Percentiles rank a stretch among this genome's conserved stretches.
Conservation (phyloP, 2,113 vertebrate species). For the Heterocephalus glaber region DNA sequence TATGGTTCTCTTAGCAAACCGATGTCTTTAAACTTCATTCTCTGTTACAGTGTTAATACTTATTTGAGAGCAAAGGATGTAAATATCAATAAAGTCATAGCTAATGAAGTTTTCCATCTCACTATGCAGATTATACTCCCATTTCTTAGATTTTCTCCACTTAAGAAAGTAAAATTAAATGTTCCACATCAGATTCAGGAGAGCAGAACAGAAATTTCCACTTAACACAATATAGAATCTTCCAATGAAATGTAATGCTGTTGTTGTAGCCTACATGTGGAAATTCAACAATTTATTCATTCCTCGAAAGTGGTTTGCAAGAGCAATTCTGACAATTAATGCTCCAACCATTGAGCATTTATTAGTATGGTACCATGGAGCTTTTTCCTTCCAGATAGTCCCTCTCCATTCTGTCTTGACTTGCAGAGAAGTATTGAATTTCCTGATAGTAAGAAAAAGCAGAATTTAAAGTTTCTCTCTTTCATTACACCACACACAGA, state of each 20-base stretch:
- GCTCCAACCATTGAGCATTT: background rate
- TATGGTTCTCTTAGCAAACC: background rate
- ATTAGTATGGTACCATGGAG: background rate
- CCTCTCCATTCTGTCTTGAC: background rate
- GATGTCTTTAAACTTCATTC: background rate
- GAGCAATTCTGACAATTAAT: constrained; percentile 44
- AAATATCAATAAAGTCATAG: background rate
- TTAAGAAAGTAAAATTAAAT: constrained; percentile 53
- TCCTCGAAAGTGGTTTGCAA: background rate
- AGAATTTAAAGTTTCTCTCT: constrained; percentile 36
- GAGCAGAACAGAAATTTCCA: constrained; percentile 47
- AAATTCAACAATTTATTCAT: constrained; percentile 62
- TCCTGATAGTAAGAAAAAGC: constrained; percentile 34
- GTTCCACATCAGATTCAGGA: constrained; percentile 33
- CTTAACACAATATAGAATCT: background rate
- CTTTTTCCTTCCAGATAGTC: background rate
- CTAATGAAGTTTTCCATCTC: constrained; percentile 30
- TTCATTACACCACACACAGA: constrained; percentile 6
- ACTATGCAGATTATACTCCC: background rate
- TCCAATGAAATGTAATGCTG: constrained; percentile 35
- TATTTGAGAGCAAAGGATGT: background rate
- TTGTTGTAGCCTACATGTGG: constrained; percentile 15
- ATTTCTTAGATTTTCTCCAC: constrained; percentile 2
- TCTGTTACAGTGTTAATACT: constrained; percentile 2
- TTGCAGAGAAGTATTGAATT: background rate